Base-by-base conservation (phyloP, 1,140 invertebrate species). In the Drosophila albomicans region DNA sequence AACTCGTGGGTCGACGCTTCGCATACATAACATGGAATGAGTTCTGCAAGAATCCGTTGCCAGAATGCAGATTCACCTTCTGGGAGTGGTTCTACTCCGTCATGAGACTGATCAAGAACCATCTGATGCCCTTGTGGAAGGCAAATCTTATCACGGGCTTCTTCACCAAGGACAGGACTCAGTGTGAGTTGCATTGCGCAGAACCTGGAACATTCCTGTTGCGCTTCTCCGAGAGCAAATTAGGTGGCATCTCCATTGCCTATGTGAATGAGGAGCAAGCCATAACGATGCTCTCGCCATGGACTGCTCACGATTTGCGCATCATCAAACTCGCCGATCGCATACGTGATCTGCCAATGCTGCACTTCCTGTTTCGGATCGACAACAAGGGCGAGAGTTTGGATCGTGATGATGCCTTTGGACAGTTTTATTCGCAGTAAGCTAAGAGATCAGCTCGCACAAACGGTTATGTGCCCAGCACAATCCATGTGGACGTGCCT, bases 31-130 rank as follows among this genome's bases (percentile, higher is more conserved):
- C 95, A 62, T 99, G 98, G 97, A 96, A 96, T 3, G 97, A 98
- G 91, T 98, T 98, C 92, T 98, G 96, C 87, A 98, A 99, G 94
- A 98, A 99, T 92, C 97, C 98, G 0, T 93, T 99, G 30, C 96
- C 96, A 1, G 97, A 98, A 52, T 93, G 98, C 61, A 97, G 95
- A 82, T 99, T 99, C 91, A 99, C 98, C 0, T 99, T 99, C 93
- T 99, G 98, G 98, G 98, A 99, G 93, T 99, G 98, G 98, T 99
- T 99, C 93, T 99, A 98, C 94, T 97, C 97, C 51, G 97, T 99
- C 0, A 98, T 99, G 95, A 99, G 99, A 93, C 94, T 99, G 16
- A 99, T 98, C 1, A 95, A 97, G 85, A 98, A 99, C 92, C 98
- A 99, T 93, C 93, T 99, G 54, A 94, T 97, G 66, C 95, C 95